Evolutionary conservation across 92 coral and sea anemone species (phyloP).

Genomic region (Parazoanthus swiftii): DNA sequence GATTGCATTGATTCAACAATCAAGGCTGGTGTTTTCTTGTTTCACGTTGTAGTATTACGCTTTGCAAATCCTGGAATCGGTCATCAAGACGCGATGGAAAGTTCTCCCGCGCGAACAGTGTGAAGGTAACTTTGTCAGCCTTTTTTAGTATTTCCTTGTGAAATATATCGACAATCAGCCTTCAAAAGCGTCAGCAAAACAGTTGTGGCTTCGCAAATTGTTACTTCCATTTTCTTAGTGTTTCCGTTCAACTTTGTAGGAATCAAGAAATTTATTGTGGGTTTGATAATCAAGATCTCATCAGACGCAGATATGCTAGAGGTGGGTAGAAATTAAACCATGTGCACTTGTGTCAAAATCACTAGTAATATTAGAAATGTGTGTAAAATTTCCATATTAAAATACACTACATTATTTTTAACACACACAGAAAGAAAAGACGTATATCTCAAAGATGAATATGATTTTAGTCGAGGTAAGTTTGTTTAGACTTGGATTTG

Average conservation of each 20-base stretch:
- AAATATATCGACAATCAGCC: background rate
- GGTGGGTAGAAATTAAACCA: conserved; percentile 50
- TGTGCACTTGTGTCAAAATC: conserved; percentile 41
- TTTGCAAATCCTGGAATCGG: conserved; percentile 93
- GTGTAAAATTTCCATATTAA: background rate
- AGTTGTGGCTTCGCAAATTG: conserved; percentile 12
- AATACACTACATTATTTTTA: background rate
- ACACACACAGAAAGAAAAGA: conserved; percentile 83
- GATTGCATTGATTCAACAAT: background rate
- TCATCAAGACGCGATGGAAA: conserved; percentile 98
- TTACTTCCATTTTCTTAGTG: background rate
- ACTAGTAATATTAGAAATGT: background rate
- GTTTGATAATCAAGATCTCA: conserved; percentile 94
- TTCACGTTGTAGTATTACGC: conserved; percentile 84
- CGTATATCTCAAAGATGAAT: conserved; percentile 90
- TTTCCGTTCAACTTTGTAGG: conserved; percentile 51
- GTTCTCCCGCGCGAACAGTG: conserved; percentile 95
- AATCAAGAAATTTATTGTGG: conserved; percentile 96
- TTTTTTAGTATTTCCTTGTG: background rate
- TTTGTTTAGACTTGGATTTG: conserved; percentile 18
- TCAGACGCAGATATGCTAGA: conserved; percentile 80
- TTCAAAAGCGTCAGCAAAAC: background rate
- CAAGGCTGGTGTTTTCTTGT: conserved; percentile 10
- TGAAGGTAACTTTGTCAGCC: conserved; percentile 64
- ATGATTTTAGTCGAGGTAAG: conserved; percentile 97